Evolutionary conservation across 2,888 invertebrate genomes (phyloP).

Genomic region (Temnothorax unifasciatus): DNA sequence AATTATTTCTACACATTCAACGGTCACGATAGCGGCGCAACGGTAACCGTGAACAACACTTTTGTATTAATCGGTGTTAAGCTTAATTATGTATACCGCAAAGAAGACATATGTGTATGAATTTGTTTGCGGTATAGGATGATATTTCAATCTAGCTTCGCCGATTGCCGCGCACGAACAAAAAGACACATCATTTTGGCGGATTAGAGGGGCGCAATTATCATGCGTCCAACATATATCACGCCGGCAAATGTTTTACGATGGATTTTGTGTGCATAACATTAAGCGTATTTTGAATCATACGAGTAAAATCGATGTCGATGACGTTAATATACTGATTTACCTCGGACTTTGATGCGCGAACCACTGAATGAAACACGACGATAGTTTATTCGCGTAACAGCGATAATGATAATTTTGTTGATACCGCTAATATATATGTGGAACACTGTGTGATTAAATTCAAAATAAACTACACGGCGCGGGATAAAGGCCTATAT

Average conservation of each 20-base stretch:
- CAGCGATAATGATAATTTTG: conserved; percentile 54
- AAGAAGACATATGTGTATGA: conserved; percentile 2
- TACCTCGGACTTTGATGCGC: conserved; percentile 46
- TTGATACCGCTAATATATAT: conserved; percentile 23
- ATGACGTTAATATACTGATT: conserved; percentile 56
- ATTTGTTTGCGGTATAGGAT: conserved; percentile 13
- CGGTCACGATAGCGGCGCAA: too few relatives aligned
- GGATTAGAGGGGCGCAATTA: conserved; percentile 38
- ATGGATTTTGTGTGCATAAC: conserved; percentile 49
- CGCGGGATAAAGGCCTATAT: not conserved
- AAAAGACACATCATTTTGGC: conserved; percentile 36
- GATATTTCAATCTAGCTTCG: conserved; percentile 24
- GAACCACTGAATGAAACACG: conserved; percentile 60
- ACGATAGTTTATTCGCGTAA: conserved; percentile 61
- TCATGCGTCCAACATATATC: conserved; percentile 18
- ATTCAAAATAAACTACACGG: conserved; percentile 8
- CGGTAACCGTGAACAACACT: not conserved
- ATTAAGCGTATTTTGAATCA: conserved; percentile 50
- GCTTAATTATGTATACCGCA: not conserved
- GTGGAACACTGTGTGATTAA: conserved; percentile 1
- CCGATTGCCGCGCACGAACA: not conserved
- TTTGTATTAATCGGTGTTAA: not conserved
- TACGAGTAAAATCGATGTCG: conserved; percentile 57
- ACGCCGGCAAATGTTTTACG: conserved; percentile 43
- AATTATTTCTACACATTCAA: not conserved